Evolutionary conservation across 2,797 vertebrate species (phyloP), one percentile per base, ranked within the genome.

Genomic region (Huso huso): DNA sequence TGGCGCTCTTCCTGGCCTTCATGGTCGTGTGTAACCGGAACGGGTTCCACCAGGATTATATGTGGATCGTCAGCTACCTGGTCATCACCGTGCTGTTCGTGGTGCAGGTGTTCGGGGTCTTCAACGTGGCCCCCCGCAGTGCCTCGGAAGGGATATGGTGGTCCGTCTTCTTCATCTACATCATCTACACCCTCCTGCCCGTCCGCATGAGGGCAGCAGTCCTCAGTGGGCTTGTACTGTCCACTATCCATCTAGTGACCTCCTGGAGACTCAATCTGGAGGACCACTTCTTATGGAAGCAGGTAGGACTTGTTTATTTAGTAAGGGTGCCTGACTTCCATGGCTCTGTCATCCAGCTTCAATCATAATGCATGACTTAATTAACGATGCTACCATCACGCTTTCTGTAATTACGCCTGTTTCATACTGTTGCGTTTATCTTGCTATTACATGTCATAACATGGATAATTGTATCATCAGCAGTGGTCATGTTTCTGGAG

Each of bases 61-160:
- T 98, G 95, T 95, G 95, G 94, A 93, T 93, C 79, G 93, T 97
- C 82, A 97, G 93, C 80, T 98, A 98, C 68, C 81, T 95, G 87
- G 95, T 96, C 73, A 90, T 96, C 70, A 92, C 84, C 48, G 84
- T 94, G 63, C 77, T 98, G 77, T 81, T 90, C 3, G 88, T 85
- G 0, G 91, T 98, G 49, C 94, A 96, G 86, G 85, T 88, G 0
- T 86, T 95, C 7, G 93, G 93, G 7, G 89, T 94, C n/a, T 77
- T 90, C 67, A 92, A 91, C 73, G 90, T 92, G 69, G 79, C 81
- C 0, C 95, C 96, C 0, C 88, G 86, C 18, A 95, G 93, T 8
- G 93, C 93, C 6, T 95, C 93, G 0, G 93, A 90, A 13, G 95
- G 94, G 55, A 92, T 96, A 74, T 98, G 95, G 96, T 95, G 93